Percentiles rank a stretch among this genome's conserved stretches.
Conservation (phyloP, 2,888 invertebrate genomes). For the Plusia festucae region DNA sequence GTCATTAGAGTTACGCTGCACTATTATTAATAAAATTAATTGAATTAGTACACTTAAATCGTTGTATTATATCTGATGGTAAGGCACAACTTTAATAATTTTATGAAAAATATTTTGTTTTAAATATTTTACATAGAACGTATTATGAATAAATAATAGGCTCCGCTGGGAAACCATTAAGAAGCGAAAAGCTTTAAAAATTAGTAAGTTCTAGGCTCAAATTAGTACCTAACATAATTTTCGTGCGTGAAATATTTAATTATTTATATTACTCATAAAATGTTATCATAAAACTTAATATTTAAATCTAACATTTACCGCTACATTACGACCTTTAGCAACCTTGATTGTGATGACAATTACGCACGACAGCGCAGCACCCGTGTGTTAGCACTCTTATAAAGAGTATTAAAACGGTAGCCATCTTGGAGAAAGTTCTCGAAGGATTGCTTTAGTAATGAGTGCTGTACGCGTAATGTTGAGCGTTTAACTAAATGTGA, state of each 20-base stretch:
- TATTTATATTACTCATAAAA: constrained; percentile 23
- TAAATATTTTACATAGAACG: no score
- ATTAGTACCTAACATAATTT: constrained; percentile 1
- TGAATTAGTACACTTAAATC: no score
- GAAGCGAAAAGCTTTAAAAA: not conserved
- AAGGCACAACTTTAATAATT: no score
- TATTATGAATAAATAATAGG: no score
- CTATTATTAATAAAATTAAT: no score
- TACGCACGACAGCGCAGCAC: constrained; percentile 39
- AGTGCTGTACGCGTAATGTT: constrained; percentile 65
- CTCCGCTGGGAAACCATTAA: not conserved
- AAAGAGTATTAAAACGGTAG: constrained; percentile 73
- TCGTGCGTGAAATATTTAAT: constrained; percentile 40
- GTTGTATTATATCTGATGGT: no score
- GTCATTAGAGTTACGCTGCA: no score
- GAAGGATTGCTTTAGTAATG: constrained; percentile 73
- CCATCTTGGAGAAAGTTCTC: constrained; percentile 75
- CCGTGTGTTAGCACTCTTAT: constrained; percentile 46
- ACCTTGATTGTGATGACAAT: constrained; percentile 43
- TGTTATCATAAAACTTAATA: constrained; percentile 27
- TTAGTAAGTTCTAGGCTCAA: not conserved
- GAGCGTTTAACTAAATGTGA: constrained; percentile 67
- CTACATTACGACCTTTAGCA: constrained; percentile 49
- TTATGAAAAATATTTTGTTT: no score
- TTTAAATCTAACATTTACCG: constrained; percentile 47